phyloP scores from a whole-genome alignment of 1,140 invertebrate genomes.

The Leptinotarsa undecemlineata region DNA sequence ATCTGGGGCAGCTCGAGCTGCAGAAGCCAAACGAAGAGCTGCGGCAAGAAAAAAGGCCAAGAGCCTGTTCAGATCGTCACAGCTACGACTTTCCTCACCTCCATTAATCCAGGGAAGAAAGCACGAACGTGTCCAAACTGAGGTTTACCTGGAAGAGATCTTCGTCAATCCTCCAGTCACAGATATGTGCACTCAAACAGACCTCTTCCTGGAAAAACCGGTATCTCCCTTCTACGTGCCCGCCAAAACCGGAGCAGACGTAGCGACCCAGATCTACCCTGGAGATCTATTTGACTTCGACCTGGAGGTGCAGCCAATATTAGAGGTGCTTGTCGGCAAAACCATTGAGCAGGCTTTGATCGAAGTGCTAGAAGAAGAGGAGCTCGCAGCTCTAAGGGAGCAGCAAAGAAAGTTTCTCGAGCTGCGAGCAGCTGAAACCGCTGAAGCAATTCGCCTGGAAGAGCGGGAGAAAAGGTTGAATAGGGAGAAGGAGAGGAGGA shows the following conservation, averaged over 20 bases:
- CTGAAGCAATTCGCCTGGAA: constrained; percentile 70
- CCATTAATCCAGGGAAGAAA: constrained; percentile 76
- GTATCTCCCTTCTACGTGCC: constrained; percentile 74
- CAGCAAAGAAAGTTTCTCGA: constrained; percentile 80
- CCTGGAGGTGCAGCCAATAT: constrained; percentile 81
- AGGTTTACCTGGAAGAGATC: constrained; percentile 81
- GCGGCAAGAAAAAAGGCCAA: constrained; percentile 62
- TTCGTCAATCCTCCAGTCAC: constrained; percentile 72
- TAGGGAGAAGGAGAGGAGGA: constrained; percentile 60
- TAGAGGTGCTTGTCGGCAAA: constrained; percentile 85
- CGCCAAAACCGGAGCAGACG: constrained; percentile 78
- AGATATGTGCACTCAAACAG: constrained; percentile 81
- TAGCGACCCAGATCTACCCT: constrained; percentile 81
- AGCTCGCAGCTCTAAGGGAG: constrained; percentile 70
- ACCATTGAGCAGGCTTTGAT: constrained; percentile 84
- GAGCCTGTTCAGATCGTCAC: constrained; percentile 44
- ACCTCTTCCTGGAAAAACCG: constrained; percentile 81
- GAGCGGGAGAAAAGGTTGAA: constrained; percentile 68
- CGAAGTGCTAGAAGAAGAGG: constrained; percentile 81
- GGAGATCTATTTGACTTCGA: constrained; percentile 93
- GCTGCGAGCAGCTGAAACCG: constrained; percentile 75
- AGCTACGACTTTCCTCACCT: constrained; percentile 60
- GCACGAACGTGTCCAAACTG: constrained; percentile 85
- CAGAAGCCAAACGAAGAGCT: constrained; percentile 65
- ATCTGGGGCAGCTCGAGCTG: constrained; percentile 61